Conservation (phyloP, 2,113 vertebrate species). For the Panthera uncia region DNA sequence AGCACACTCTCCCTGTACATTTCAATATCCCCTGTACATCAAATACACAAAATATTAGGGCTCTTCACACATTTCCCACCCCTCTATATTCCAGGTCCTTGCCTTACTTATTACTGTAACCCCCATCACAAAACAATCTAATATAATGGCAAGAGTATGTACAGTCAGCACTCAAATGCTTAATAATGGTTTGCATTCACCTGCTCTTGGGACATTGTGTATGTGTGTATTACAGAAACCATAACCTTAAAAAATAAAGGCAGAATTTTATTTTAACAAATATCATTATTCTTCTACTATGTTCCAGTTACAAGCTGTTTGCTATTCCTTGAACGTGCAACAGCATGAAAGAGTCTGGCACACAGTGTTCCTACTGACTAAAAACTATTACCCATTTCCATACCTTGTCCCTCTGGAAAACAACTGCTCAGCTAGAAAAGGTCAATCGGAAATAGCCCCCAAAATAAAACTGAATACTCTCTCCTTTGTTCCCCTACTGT, state of each 20-base stretch:
- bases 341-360: not conserved
- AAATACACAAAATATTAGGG: not conserved
- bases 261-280: conserved; percentile 4
- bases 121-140: not conserved
- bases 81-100: not conserved
- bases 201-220: not conserved
- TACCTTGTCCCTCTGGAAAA: not conserved
- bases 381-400: not conserved
- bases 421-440: not conserved
- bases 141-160: not conserved
- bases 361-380: not conserved
- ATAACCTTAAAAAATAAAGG: not conserved
- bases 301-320: not conserved
- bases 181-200: not conserved
- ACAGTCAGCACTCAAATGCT: not conserved
- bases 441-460: not conserved
- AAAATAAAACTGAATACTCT: not conserved
- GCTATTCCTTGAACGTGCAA: not conserved
- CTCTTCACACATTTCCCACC: not conserved
- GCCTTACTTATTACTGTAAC: not conserved
- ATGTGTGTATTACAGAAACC: not conserved
- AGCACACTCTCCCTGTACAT: not conserved
- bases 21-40: not conserved
- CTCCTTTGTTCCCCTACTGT: not conserved
- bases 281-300: not conserved